phyloP scores from a whole-genome alignment of 2,113 vertebrate species.

The Pseudonaja textilis region DNA sequence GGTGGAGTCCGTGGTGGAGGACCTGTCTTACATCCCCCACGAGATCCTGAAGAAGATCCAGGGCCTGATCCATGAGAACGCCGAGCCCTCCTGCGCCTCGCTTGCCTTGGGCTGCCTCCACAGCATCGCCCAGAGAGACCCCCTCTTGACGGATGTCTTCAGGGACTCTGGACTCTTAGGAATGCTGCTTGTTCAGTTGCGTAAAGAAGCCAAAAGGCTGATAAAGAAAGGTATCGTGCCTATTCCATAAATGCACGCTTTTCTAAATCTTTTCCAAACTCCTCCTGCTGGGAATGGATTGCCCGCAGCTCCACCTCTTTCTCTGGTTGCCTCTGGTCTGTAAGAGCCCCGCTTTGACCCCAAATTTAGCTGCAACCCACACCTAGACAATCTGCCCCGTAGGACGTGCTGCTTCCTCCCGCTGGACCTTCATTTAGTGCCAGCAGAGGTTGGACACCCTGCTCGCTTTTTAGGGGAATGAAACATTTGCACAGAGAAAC shows the following conservation, averaged over 20 bases:
- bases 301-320: not conserved
- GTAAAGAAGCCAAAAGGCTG: slow-evolving; percentile 87
- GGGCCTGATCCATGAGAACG: slow-evolving; percentile 77
- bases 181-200: slow-evolving; percentile 80
- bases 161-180: slow-evolving; percentile 86
- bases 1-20: slow-evolving; percentile 81
- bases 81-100: slow-evolving; percentile 68
- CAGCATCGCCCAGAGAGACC: slow-evolving; percentile 70
- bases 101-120: slow-evolving; percentile 78
- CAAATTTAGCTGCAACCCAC: not conserved
- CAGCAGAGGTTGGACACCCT: not conserved
- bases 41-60: slow-evolving; percentile 83
- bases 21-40: slow-evolving; percentile 87
- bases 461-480: not conserved
- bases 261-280: not conserved
- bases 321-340: not conserved
- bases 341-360: not conserved
- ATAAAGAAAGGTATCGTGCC: slow-evolving; percentile 79
- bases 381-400: too few relatives aligned
- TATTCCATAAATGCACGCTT: not conserved
- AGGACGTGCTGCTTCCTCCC: not conserved
- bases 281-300: not conserved
- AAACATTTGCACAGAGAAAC: not conserved
- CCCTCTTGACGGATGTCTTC: slow-evolving; percentile 83
- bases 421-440: not conserved